Evolutionary conservation across 2,113 vertebrate genomes (phyloP).

Genomic region (cattle (Bos taurus)): DNA sequence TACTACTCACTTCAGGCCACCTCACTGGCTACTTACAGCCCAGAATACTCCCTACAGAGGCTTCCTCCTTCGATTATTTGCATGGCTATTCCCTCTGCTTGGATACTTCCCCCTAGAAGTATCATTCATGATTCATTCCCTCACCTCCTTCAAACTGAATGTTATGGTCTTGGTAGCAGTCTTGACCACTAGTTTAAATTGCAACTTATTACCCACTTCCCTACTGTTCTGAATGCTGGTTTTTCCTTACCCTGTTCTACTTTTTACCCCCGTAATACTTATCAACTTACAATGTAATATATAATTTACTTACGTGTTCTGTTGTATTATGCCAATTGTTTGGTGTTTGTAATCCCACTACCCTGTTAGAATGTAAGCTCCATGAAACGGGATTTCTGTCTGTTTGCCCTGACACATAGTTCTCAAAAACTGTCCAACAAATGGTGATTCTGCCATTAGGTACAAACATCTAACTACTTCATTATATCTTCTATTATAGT

Average conservation of each 20-base stretch:
- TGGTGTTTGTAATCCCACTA: not conserved
- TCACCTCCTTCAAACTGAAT: not conserved
- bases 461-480: not conserved
- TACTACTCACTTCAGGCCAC: not conserved
- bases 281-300: not conserved
- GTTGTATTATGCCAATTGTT: not conserved
- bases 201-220: not conserved
- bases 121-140: not conserved
- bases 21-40: not conserved
- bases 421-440: not conserved
- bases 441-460: not conserved
- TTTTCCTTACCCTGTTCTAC: not conserved
- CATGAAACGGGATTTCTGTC: not conserved
- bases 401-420: not conserved
- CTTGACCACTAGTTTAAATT: not conserved
- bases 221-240: not conserved
- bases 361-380: not conserved
- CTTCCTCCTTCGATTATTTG: not conserved
- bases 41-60: not conserved
- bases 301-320: not conserved
- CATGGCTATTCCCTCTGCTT: not conserved
- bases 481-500: not conserved
- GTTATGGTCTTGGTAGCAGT: not conserved
- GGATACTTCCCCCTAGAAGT: not conserved
- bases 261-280: not conserved